These are phyloP conservation scores for Trichogramma pretiosum DNA, from an alignment of 1,140 invertebrate species.

Conservation along the genomic window DNA sequence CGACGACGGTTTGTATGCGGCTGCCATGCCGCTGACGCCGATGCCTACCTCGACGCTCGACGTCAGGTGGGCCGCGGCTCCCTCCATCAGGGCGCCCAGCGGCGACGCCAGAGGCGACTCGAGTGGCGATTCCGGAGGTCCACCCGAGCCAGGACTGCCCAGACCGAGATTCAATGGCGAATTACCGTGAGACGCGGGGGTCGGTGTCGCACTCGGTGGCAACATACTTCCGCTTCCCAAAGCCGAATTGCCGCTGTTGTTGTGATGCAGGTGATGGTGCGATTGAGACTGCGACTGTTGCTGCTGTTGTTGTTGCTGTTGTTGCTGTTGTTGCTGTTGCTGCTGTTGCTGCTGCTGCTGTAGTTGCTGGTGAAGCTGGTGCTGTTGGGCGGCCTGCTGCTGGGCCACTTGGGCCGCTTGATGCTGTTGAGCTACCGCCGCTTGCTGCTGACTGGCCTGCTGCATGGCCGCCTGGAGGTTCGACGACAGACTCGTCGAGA, in stretches of 20 bases:
- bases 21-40: conserved; percentile 55
- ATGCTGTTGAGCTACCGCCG: too few species aligned
- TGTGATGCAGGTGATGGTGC: background rate
- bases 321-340: conserved; percentile 31
- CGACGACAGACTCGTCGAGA: conserved; percentile 36
- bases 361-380: conserved; percentile 25
- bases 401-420: conserved; percentile 34
- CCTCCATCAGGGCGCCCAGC: conserved; percentile 39
- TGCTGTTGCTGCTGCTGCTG: conserved; percentile 33
- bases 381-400: conserved; percentile 32
- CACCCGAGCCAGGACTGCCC: conserved; percentile 44
- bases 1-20: conserved; percentile 54
- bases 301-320: conserved; percentile 39
- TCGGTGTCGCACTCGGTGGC: too few species aligned
- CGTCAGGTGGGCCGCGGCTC: conserved; percentile 36
- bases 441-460: conserved; percentile 43
- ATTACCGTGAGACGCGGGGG: too few species aligned
- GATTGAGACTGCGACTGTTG: background rate
- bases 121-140: conserved; percentile 41
- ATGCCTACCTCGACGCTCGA: conserved; percentile 51
- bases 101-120: conserved; percentile 49
- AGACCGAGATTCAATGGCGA: conserved; percentile 47
- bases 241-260: conserved; percentile 12
- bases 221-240: conserved; percentile 30
- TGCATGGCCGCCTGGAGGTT: conserved; percentile 44